Percentiles rank a stretch among this genome's conserved stretches.
Evolutionary conservation across 1,140 invertebrate species (phyloP).

Genomic region (Chlorops oryzae): DNA sequence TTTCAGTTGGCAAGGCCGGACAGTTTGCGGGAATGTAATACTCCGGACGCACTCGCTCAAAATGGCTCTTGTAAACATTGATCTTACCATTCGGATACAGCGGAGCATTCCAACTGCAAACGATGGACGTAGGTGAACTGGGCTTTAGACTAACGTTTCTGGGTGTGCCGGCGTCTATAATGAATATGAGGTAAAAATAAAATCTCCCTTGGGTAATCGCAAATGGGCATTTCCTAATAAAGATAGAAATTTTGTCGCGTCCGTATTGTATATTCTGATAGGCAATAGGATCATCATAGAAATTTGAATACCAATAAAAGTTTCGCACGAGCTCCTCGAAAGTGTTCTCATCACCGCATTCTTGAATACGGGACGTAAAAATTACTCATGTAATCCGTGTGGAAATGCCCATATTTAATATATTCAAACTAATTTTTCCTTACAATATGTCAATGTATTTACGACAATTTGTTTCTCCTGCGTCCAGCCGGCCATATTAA

Average conservation of each 20-base stretch:
- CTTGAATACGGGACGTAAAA: no score
- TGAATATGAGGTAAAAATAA: not conserved
- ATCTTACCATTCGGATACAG: constrained; percentile 29
- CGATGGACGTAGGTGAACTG: constrained; percentile 12
- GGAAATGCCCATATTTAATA: no score
- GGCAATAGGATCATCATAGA: no score
- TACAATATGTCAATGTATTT: constrained; percentile 25
- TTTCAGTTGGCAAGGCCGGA: not conserved
- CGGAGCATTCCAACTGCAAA: constrained; percentile 27
- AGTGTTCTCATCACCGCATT: no score
- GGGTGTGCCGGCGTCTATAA: constrained; percentile 34
- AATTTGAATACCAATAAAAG: no score
- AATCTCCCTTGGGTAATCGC: no score
- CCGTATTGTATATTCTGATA: no score
- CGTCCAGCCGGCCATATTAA: constrained; percentile 34
- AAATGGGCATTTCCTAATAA: no score
- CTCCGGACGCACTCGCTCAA: constrained; percentile 29
- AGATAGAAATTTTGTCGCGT: no score
- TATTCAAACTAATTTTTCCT: constrained; percentile 13
- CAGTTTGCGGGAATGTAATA: constrained; percentile 34
- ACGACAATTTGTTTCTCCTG: not conserved
- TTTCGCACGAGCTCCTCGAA: no score
- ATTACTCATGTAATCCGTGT: no score
- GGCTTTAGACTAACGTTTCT: constrained; percentile 5
- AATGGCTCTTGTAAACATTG: constrained; percentile 33